phyloP scores from a whole-genome alignment of 2,888 invertebrate genomes.

The Tipula lateralis region DNA sequence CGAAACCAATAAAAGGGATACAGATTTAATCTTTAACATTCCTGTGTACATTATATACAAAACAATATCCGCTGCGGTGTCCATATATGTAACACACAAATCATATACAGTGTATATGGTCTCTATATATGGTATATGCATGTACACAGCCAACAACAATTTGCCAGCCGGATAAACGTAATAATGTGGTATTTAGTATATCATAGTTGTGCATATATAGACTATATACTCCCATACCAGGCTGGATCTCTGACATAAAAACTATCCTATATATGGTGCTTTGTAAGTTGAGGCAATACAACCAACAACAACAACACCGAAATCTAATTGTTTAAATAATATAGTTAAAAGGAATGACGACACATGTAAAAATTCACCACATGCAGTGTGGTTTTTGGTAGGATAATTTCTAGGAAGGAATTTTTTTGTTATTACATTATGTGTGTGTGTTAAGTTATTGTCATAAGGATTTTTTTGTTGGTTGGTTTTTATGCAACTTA shows the following conservation, averaged over 20 bases:
- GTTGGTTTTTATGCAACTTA: conserved; percentile 24
- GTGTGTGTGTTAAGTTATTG: background rate
- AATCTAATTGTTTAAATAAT: background rate
- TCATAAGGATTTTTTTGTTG: background rate
- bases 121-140: background rate
- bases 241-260: background rate
- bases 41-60: background rate
- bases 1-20: background rate
- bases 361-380: conserved; percentile 19
- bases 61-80: background rate
- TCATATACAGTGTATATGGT: background rate
- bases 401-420: conserved; percentile 6
- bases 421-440: background rate
- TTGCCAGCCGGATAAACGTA: conserved; percentile 26
- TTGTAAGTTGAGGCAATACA: background rate
- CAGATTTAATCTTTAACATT: background rate
- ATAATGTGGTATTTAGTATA: conserved; percentile 30
- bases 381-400: conserved; percentile 14
- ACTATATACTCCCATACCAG: background rate
- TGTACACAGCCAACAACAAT: background rate
- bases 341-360: conserved; percentile 20
- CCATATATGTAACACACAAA: background rate
- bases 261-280: background rate
- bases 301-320: background rate
- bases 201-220: background rate